These are phyloP conservation scores for Chouioia cunea DNA, from an alignment of 2,888 invertebrate genomes.

Conservation along the genomic window DNA sequence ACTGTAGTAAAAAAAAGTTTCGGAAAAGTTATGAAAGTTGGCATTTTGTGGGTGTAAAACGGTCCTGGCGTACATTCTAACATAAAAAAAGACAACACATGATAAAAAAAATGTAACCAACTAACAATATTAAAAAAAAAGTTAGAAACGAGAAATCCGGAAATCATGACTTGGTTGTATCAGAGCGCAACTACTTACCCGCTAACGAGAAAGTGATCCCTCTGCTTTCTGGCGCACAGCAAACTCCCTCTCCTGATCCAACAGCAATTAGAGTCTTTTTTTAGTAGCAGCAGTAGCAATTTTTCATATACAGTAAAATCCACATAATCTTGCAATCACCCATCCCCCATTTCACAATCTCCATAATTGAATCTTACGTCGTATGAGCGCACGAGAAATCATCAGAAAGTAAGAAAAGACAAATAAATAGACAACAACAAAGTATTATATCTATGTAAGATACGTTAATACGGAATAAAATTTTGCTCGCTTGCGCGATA, in stretches of 20 bases:
- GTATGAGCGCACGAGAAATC: neutral
- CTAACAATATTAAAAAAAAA: too few relatives aligned
- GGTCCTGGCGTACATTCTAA: too few relatives aligned
- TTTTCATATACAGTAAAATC: conserved; percentile 13
- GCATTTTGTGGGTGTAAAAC: too few relatives aligned
- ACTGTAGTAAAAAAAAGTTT: too few relatives aligned
- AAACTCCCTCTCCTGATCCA: neutral
- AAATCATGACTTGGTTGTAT: too few relatives aligned
- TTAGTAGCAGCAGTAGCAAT: conserved; percentile 1
- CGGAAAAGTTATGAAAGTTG: too few relatives aligned
- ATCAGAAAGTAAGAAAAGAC: neutral
- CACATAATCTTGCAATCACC: conserved; percentile 17
- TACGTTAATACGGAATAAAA: too few relatives aligned
- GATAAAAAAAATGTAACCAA: too few relatives aligned
- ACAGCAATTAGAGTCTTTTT: conserved; percentile 19
- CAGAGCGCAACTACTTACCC: conserved; percentile 24
- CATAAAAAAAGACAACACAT: too few relatives aligned
- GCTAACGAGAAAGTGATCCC: conserved; percentile 18
- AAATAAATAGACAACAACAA: neutral
- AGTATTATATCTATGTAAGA: neutral
- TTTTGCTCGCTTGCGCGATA: neutral
- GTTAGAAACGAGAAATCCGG: too few relatives aligned
- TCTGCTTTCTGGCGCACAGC: neutral
- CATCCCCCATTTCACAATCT: neutral
- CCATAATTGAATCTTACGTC: neutral